Evolutionary conservation across 2,888 invertebrate genomes (phyloP).

Genomic region (Stegophylla sp.): DNA sequence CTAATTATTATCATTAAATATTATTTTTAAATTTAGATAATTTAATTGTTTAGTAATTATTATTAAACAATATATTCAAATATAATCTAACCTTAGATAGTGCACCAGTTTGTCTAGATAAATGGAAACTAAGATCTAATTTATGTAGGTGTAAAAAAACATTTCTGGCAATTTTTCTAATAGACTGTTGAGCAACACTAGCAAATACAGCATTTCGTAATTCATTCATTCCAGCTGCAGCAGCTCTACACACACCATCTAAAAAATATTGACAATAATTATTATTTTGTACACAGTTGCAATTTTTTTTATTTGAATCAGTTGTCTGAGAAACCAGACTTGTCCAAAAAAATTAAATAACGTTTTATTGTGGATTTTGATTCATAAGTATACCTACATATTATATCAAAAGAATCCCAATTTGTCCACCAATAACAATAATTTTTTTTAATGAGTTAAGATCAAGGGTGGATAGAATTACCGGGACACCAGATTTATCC

Average conservation of each 20-base stretch:
- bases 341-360: too few relatives aligned
- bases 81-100: slow-evolving; percentile 77
- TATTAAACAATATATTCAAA: background rate
- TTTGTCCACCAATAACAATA: too few relatives aligned
- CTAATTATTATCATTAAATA: too few relatives aligned
- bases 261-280: slow-evolving; percentile 61
- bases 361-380: too few relatives aligned
- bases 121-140: slow-evolving; percentile 91
- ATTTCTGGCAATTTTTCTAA: slow-evolving; percentile 89
- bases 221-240: slow-evolving; percentile 93
- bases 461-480: too few relatives aligned
- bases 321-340: too few relatives aligned
- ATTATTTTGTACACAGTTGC: background rate
- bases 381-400: too few relatives aligned
- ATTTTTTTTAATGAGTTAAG: too few relatives aligned
- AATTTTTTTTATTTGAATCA: too few relatives aligned
- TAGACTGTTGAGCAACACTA: slow-evolving; percentile 95
- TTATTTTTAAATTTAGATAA: background rate
- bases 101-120: slow-evolving; percentile 93
- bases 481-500: too few relatives aligned
- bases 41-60: background rate
- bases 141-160: slow-evolving; percentile 96
- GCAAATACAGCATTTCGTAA: slow-evolving; percentile 97
- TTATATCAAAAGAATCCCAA: too few relatives aligned
- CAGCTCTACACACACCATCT: slow-evolving; percentile 94